Base-by-base conservation (phyloP, 2,888 invertebrate species). In the Conistra vaccinii region DNA sequence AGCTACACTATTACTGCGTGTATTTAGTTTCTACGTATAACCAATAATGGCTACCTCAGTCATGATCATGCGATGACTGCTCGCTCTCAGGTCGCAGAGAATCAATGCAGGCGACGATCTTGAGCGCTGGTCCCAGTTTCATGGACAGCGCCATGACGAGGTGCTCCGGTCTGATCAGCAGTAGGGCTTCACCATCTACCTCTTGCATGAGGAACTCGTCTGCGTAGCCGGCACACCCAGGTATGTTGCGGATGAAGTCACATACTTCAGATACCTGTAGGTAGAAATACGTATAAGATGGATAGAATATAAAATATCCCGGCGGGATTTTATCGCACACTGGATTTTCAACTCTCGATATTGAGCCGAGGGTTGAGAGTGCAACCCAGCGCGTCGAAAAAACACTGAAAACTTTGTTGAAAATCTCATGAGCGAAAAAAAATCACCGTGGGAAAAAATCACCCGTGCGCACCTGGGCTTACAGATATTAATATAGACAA, bases 161-260 rank as follows among this genome's bases (percentile, higher is more conserved):
- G 94, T 99, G 99, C 90, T 99, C 99, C 85, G 99, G 99, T 90
- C 99, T 98, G 69, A 99, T 97, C 71, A 99, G 96, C 95, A 99
- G 97, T 78, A 99, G 95, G 0, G 99, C 99, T 91, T 99, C 99
- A 0, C 99, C 99, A 90, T 99, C 99, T 87, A 99, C 99, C 94
- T 99, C 99, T 94, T 99, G 99, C 90, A 98, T 97, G 20, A 98
- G 97, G 95, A 99, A 99, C 92, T 99, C 99, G 90, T 99, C 99
- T 0, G 99, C 99, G 91, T 99, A 99, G 87, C 98, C 98, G 14
- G 98, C 97, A 92, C 99, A 99, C 0, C 99, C 99, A 0, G 98
- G 99, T 76, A 99, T 97, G 88, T 97, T 98, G 86, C 98, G 97
- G 88, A 99, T 98, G 91, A 99, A 98, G 61, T 99, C 98, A 90